Base-by-base conservation (phyloP, 2,888 invertebrate species). In the Junonia oenone region DNA sequence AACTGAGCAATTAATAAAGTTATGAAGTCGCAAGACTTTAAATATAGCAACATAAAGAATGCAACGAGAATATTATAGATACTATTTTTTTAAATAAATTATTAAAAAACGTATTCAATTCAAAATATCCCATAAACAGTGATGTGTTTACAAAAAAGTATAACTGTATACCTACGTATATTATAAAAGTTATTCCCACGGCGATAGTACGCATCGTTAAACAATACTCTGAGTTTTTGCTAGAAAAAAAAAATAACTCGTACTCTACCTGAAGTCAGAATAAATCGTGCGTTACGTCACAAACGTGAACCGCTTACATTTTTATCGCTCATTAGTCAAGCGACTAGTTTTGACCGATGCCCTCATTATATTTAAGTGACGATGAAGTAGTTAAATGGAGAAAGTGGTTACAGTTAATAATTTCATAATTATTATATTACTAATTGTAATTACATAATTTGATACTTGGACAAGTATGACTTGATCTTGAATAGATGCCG, bases 111-210 rank as follows among this genome's bases (percentile, higher is more conserved):
- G 19, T 40, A 40, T 37, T 40, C n/a, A 4, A 19, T 19, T n/a
- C 19, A 38, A 38, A 6, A 17, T 17, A n/a, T 35, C 35, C 13
- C 35, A 45, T 27, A 45, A 5, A 33, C 33, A 26, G 14, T 26
- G 6, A 40, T 40, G 8, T 29, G 11, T 27, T 13, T 45, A 15
- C 19, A 9, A 37, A 48, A 45, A 46, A 46, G 22, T 2, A 9
- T 46, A 38, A 53, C 53, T 47, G 53, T 17, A 31, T 35, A 43
- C 14, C 27, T 56, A n/a, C n/a, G n/a, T n/a, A n/a, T n/a, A 51
- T 48, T 47, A 43, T 51, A 33, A 47, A 49, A 33, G 29, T n/a
- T 43, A n/a, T 63, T 63, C 63, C 57, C 61, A 63, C 63, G 61
- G 53, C 51, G 45, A 51, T 51, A 51, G 53, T 33, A 59, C 55